Evolutionary conservation across 2,113 vertebrate species (phyloP), one percentile per base, ranked within the genome.

Genomic region (Misgurnus mizolepis): DNA sequence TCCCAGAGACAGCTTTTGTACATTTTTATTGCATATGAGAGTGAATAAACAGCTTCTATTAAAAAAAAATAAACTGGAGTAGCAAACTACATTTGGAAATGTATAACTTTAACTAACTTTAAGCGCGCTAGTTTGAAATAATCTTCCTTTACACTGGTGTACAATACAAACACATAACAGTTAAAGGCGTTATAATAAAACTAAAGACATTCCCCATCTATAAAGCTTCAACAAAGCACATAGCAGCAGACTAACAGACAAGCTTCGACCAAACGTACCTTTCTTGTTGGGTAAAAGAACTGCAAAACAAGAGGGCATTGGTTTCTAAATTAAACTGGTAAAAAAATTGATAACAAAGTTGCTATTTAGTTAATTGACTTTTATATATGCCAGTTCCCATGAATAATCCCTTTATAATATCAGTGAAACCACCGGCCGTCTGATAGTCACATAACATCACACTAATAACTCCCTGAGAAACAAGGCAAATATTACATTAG

Each of bases 241-340:
- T 18, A 67, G 34, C 47, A 77, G 75, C 75, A 56, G 67, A 79
- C 45, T 67, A 64, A n/a, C 62, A 62, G 67, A 56, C 49, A 73
- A 18, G 61, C 41, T 43, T 17, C 39, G 61, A 22, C 47, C 49
- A 39, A 41, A 87, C 91, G 87, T 91, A 93, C 91, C 91, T 93
- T 89, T 90, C 81, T 85, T 92, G 86, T 76, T 90, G 86, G 86
- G 83, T 39, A 90, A 88, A 60, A 86, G 71, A 89, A 92, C 93
- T 92, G 91, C 85, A 92, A 92, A 91, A 91, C 88, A 92, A 85
- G 61, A 91, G 85, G 73, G 58, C 11, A 17, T 18, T 71, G 67
- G 49, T 70, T 76, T 75, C 65, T 82, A 53, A 68, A 70, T 79
- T 34, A 50, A 61, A 27, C 61, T 40, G 34, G 45, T 0, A 22